A percentile compares a stretch with the other conserved stretches of the same genome.
phyloP scores from a whole-genome alignment of 2,113 vertebrate species.

The Entelurus aequoreus region DNA sequence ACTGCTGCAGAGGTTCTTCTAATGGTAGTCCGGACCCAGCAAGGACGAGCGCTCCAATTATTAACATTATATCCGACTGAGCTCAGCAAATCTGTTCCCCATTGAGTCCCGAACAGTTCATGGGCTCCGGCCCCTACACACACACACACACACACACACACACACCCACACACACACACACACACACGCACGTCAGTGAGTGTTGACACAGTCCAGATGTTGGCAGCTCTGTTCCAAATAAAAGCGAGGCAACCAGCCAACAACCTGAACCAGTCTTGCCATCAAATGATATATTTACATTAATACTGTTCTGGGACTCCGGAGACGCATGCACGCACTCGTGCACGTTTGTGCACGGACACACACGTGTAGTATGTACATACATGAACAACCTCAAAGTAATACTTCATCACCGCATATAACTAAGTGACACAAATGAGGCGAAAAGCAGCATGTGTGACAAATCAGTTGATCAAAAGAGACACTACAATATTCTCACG shows the following conservation, averaged over 20 bases:
- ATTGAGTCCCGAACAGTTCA: slow-evolving; percentile 65
- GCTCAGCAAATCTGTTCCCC: slow-evolving; percentile 73
- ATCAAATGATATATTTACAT: slow-evolving; percentile 80
- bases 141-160: slow-evolving; percentile 14
- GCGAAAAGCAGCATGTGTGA: slow-evolving; percentile 12
- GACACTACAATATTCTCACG: slow-evolving; percentile 46
- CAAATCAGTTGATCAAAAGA: slow-evolving; percentile 38
- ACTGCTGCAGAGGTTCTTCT: slow-evolving; percentile 42
- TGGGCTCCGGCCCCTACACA: slow-evolving; percentile 43
- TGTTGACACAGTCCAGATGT: slow-evolving; percentile 80
- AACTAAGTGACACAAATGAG: slow-evolving; percentile 33
- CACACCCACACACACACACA: slow-evolving; percentile 3
- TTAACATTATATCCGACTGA: slow-evolving; percentile 74
- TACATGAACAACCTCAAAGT: slow-evolving; percentile 32
- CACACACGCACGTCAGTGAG: slow-evolving; percentile 48
- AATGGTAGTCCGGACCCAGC: slow-evolving; percentile 45
- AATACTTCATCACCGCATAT: slow-evolving; percentile 33
- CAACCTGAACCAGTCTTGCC: slow-evolving; percentile 74
- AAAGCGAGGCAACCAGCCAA: slow-evolving; percentile 72
- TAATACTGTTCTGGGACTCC: slow-evolving; percentile 68
- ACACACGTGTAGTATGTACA: slow-evolving; percentile 13
- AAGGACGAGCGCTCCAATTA: slow-evolving; percentile 54
- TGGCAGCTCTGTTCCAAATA: slow-evolving; percentile 75
- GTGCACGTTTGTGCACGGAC: slow-evolving; percentile 14
- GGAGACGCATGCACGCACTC: slow-evolving; percentile 52